Conservation (phyloP, 1,140 invertebrate genomes). For the Holcopasites calliopsidis region DNA sequence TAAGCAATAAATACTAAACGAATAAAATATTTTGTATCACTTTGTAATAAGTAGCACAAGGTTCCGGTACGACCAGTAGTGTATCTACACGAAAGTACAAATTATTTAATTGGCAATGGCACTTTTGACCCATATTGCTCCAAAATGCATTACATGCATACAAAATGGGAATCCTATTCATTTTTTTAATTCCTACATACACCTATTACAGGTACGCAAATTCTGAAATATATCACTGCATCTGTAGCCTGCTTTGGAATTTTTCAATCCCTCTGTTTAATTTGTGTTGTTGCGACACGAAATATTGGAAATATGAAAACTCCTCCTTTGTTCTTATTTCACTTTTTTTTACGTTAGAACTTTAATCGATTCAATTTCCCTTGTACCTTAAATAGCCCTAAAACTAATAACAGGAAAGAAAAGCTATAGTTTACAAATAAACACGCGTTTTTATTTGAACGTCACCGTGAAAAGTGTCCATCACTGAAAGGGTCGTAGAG, state of each 20-base stretch:
- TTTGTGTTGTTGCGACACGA: not conserved
- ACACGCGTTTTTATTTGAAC: not conserved
- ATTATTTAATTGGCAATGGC: not conserved
- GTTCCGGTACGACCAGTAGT: slow-evolving; percentile 52
- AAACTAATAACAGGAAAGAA: not conserved
- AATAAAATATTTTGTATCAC: slow-evolving; percentile 10
- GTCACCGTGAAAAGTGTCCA: too few relatives aligned
- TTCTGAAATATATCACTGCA: not conserved
- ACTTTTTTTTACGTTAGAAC: not conserved
- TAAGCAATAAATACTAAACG: slow-evolving; percentile 1
- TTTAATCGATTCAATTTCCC: not conserved
- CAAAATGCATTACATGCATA: not conserved
- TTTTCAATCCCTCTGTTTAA: not conserved
- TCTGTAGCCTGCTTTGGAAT: not conserved
- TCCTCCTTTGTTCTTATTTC: not conserved
- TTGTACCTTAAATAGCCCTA: not conserved
- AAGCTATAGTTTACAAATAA: not conserved
- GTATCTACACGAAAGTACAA: slow-evolving; percentile 18
- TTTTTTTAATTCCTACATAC: not conserved
- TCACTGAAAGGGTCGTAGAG: not conserved
- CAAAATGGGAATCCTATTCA: not conserved
- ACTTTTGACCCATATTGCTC: slow-evolving; percentile 41
- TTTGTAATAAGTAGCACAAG: slow-evolving; percentile 51
- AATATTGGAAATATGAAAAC: not conserved
- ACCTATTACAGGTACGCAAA: not conserved